These are phyloP conservation scores for Pristionchus mayeri DNA, from an alignment of 2,888 invertebrate species.

Conservation along the genomic window DNA sequence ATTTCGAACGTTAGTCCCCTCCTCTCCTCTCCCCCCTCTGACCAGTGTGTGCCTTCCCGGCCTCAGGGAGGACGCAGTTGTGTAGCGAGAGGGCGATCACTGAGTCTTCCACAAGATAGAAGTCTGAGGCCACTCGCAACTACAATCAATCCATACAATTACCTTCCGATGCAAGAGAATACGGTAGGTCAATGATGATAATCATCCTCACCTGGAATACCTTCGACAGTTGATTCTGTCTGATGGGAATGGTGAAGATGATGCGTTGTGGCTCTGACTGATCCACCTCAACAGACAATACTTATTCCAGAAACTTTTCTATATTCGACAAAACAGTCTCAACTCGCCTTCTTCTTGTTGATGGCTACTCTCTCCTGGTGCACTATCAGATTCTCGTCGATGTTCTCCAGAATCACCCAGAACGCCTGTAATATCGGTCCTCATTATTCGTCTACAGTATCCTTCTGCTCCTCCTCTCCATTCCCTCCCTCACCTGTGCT, in stretches of 20 bases:
- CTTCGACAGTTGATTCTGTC: slow-evolving; percentile 88
- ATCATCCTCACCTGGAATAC: slow-evolving; percentile 89
- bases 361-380: slow-evolving; percentile 93
- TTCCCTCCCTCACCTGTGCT: slow-evolving; percentile 80
- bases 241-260: slow-evolving; percentile 94
- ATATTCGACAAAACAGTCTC: too few species aligned
- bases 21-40: slow-evolving; percentile 51
- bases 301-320: not conserved
- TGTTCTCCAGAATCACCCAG: slow-evolving; percentile 98
- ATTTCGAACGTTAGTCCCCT: not conserved
- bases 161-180: not conserved
- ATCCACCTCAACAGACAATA: slow-evolving; percentile 80
- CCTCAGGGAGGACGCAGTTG: slow-evolving; percentile 90
- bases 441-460: too few species aligned
- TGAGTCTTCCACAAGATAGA: slow-evolving; percentile 80
- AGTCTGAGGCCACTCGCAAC: slow-evolving; percentile 80
- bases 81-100: slow-evolving; percentile 82
- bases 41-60: slow-evolving; percentile 92
- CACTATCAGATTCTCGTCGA: slow-evolving; percentile 92
- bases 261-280: slow-evolving; percentile 86
- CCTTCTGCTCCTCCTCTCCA: slow-evolving; percentile 75
- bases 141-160: not conserved
- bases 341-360: slow-evolving; percentile 85
- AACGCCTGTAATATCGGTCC: slow-evolving; percentile 83
- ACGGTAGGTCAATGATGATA: not conserved